Base-by-base conservation (phyloP, 2,888 invertebrate species). In the Myathropa florea region DNA sequence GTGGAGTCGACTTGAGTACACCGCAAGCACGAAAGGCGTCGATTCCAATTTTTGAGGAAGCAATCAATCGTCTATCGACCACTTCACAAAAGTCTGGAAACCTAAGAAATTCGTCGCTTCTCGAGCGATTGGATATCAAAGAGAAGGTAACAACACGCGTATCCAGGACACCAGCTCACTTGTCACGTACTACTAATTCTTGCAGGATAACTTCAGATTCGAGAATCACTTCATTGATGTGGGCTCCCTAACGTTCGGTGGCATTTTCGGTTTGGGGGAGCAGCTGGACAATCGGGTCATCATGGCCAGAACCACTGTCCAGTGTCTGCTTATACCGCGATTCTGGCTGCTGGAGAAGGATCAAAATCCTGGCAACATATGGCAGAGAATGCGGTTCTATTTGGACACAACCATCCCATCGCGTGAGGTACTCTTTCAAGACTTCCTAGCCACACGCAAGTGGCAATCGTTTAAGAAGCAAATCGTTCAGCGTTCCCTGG, bases 231-330 rank as follows among this genome's bases (percentile, higher is more conserved):
- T 93, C 23, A 91, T 92, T 46, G 92, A 92, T 82, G 92, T 92
- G 26, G 93, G 92, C 4, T 90, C 90, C 0, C 67, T 92, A 0
- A 90, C 90, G 12, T 90, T 89, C 87, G 92, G 92, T 12, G 90
- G 91, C 0, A 91, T 93, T 88, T 96, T 96, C 89, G 95, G 96
- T 4, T 93, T 96, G 57, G 96, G 96, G 0, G 96, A 96, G 91
- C 93, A 94, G 80, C 94, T 95, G 93, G 92, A 94, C 0, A 94
- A 95, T 90, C 94, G 96, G 14, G 94, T 95, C 4, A 94, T 96
- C 28, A 93, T 96, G 68, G 95, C 96, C 0, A 90, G 94, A 57
- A 94, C 94, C 0, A 94, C 94, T 0, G 95, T 95, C 4, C 94
- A 94, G 88, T 96, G 96, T 88, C 93, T 96, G 90, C 91, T 96